phyloP scores from a whole-genome alignment of 2,888 invertebrate species.

The Apomyelois bistriatella region DNA sequence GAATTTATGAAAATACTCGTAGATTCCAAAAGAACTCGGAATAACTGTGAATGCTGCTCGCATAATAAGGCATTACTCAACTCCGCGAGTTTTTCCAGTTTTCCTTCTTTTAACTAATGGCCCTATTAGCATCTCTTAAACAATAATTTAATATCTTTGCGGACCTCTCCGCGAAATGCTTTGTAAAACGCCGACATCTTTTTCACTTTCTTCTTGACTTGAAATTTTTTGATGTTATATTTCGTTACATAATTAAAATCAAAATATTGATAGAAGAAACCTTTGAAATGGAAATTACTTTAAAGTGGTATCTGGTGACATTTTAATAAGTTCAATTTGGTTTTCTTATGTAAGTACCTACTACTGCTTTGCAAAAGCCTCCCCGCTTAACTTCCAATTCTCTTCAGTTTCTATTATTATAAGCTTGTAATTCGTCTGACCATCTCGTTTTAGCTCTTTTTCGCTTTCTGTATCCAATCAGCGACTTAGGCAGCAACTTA shows the following conservation, averaged over 20 bases:
- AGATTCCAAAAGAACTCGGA: background rate
- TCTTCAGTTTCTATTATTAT: too few relatives aligned
- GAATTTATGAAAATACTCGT: background rate
- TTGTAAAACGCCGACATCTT: constrained; percentile 38
- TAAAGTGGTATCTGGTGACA: too few relatives aligned
- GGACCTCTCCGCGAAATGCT: constrained; percentile 40
- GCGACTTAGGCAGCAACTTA: too few relatives aligned
- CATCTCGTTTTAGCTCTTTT: too few relatives aligned
- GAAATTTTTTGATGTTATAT: constrained; percentile 12
- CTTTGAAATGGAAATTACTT: too few relatives aligned
- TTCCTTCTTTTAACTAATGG: constrained; percentile 57
- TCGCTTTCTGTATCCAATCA: too few relatives aligned
- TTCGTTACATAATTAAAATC: background rate
- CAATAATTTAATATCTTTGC: constrained; percentile 58
- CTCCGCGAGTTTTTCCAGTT: constrained; percentile 40
- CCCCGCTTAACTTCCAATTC: too few relatives aligned
- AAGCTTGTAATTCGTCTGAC: too few relatives aligned
- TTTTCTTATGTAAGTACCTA: too few relatives aligned
- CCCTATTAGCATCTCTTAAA: constrained; percentile 63
- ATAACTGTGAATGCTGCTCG: constrained; percentile 20
- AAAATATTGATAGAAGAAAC: too few relatives aligned
- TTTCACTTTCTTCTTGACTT: constrained; percentile 33
- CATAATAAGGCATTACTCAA: constrained; percentile 43
- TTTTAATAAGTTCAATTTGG: too few relatives aligned
- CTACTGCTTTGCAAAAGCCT: too few relatives aligned